Evolutionary conservation across 2,113 vertebrate genomes (phyloP).

Genomic region (Solenodon paradoxus): DNA sequence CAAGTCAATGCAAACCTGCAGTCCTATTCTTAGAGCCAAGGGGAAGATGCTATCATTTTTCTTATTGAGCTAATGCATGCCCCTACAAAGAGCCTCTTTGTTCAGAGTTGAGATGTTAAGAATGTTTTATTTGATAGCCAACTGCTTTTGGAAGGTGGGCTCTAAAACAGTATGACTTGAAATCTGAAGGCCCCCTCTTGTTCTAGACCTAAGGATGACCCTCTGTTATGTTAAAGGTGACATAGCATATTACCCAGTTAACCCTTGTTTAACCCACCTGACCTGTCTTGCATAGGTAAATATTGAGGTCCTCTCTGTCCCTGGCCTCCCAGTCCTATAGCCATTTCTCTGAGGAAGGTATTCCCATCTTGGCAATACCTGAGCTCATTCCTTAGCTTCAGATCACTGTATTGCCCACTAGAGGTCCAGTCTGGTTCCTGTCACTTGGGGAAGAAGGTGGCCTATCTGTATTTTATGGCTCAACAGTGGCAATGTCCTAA

Average conservation of each 20-base stretch:
- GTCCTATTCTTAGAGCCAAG: background rate
- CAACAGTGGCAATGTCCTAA: background rate
- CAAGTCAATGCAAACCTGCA: background rate
- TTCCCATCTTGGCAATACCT: background rate
- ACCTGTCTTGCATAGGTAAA: background rate
- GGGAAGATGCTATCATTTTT: background rate
- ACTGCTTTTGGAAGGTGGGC: background rate
- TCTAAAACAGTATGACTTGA: background rate
- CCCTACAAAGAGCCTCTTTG: background rate
- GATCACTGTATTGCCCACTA: background rate
- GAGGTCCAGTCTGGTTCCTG: background rate
- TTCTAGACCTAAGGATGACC: background rate
- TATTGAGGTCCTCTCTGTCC: background rate
- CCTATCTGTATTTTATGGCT: background rate
- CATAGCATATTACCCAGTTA: background rate
- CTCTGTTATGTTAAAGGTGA: background rate
- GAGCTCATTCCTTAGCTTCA: background rate
- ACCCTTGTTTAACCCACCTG: background rate
- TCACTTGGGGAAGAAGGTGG: background rate
- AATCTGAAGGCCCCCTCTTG: background rate
- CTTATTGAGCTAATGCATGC: background rate
- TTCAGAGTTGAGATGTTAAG: background rate
- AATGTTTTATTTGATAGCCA: background rate
- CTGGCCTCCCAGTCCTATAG: background rate
- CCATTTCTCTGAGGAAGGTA: background rate